These are phyloP conservation scores for Ditula angustiorana DNA, from an alignment of 2,888 invertebrate genomes.

Conservation along the genomic window DNA sequence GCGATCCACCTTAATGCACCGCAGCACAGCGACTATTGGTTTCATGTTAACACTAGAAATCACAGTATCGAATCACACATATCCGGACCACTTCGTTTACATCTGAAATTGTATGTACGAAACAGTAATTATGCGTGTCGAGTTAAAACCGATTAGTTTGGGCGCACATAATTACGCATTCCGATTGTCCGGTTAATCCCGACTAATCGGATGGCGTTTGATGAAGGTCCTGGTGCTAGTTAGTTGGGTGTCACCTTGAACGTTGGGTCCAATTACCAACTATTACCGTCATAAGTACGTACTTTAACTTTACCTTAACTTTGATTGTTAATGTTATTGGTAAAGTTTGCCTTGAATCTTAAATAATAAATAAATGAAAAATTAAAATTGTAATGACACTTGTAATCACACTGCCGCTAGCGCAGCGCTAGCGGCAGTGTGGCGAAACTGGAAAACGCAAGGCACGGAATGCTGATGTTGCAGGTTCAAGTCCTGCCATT, in stretches of 20 bases:
- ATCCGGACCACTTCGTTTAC: slow-evolving; percentile 19
- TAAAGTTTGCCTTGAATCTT: not conserved
- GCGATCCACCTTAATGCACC: slow-evolving; percentile 1
- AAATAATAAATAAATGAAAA: not conserved
- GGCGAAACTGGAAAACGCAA: too few relatives aligned
- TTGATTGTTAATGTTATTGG: not conserved
- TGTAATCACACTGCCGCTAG: too few relatives aligned
- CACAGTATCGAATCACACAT: slow-evolving; percentile 11
- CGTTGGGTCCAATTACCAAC: slow-evolving; percentile 20
- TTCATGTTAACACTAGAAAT: slow-evolving; percentile 11
- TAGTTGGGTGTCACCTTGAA: slow-evolving; percentile 37
- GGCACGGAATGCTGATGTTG: too few relatives aligned
- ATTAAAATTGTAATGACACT: not conserved
- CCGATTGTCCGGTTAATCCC: slow-evolving; percentile 80
- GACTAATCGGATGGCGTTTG: slow-evolving; percentile 73
- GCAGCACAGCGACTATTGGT: slow-evolving; percentile 9
- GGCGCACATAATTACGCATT: slow-evolving; percentile 81
- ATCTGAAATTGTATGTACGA: slow-evolving; percentile 22
- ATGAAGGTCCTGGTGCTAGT: slow-evolving; percentile 65
- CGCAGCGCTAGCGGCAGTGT: too few relatives aligned
- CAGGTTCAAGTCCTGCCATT: too few relatives aligned
- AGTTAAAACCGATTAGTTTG: slow-evolving; percentile 40
- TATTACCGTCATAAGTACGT: slow-evolving; percentile 31
- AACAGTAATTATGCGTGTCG: slow-evolving; percentile 32
- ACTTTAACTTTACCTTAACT: slow-evolving; percentile 17